Percentiles rank a stretch among this genome's conserved stretches.
Conservation (phyloP, 2,797 vertebrate genomes). For the Enteromius afrohamiltoni region DNA sequence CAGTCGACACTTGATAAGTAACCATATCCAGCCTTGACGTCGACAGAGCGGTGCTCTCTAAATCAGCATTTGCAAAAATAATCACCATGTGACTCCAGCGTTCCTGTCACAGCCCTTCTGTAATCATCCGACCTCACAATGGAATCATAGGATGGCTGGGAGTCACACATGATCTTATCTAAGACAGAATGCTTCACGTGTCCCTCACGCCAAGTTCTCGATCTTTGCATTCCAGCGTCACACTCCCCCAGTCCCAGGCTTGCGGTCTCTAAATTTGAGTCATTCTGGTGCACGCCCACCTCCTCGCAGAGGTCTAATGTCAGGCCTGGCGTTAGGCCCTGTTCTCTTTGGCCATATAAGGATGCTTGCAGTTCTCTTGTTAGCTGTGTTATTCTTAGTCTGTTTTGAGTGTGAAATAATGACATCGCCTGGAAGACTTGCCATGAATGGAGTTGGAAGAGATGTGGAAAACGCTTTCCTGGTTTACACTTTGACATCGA, state of each 20-base stretch:
- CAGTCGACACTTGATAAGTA: neutral
- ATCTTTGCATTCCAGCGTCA: conserved; percentile 70
- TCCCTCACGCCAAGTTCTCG: conserved; percentile 61
- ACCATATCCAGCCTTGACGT: conserved; percentile 11
- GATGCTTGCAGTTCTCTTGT: conserved; percentile 42
- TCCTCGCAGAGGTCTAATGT: conserved; percentile 38
- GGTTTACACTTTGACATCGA: conserved; percentile 35
- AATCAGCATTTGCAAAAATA: neutral
- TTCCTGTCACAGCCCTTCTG: conserved; percentile 29
- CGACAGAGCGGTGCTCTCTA: neutral
- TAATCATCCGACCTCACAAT: conserved; percentile 36
- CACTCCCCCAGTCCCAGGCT: conserved; percentile 39
- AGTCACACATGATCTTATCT: conserved; percentile 68
- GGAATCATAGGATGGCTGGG: conserved; percentile 53
- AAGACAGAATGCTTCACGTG: conserved; percentile 69
- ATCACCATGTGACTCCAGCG: conserved; percentile 48
- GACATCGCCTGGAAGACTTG: conserved; percentile 46
- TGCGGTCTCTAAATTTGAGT: conserved; percentile 11
- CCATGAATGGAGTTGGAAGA: conserved; percentile 40
- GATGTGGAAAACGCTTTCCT: conserved; percentile 23
- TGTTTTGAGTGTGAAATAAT: conserved; percentile 43
- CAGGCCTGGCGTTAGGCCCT: conserved; percentile 26
- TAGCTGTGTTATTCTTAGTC: conserved; percentile 60
- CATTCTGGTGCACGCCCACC: neutral
- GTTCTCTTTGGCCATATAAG: conserved; percentile 61